A percentile compares a stretch with the other conserved stretches of the same genome.
Conservation (phyloP, 1,140 invertebrate species). For the Eumeta japonica region DNA sequence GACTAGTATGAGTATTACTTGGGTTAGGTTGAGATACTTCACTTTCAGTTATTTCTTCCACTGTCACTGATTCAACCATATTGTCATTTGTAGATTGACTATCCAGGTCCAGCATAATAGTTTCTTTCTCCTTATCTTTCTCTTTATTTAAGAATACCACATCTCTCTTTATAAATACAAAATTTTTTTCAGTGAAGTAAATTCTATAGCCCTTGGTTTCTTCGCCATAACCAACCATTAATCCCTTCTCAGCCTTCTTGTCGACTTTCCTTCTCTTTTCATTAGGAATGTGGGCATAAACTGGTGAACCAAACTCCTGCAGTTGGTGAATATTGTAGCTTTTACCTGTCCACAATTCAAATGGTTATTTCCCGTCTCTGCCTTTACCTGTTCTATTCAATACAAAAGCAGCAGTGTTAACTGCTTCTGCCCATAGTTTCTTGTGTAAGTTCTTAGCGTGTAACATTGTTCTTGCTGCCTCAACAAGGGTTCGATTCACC, state of each 20-base stretch:
- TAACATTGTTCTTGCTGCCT: conserved; percentile 30
- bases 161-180: conserved; percentile 9
- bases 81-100: no score
- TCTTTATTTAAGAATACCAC: conserved; percentile 6
- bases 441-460: conserved; percentile 10
- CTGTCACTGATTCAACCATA: no score
- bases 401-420: conserved; percentile 21
- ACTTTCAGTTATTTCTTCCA: no score
- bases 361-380: conserved; percentile 18
- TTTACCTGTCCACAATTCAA: conserved; percentile 22
- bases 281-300: conserved; percentile 24
- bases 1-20: no score
- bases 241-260: conserved; percentile 14
- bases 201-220: conserved; percentile 9
- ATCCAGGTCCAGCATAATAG: no score
- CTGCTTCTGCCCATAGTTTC: conserved; percentile 28
- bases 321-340: conserved; percentile 12
- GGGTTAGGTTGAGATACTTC: no score
- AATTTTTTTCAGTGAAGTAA: conserved; percentile 7
- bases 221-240: conserved; percentile 30
- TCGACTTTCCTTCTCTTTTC: conserved; percentile 21
- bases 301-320: conserved; percentile 21
- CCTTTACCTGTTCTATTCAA: conserved; percentile 28
- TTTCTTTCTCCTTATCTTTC: background rate
- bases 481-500: conserved; percentile 35